Evolutionary conservation across 2,113 vertebrate genomes (phyloP).

Genomic region (Otis tarda): DNA sequence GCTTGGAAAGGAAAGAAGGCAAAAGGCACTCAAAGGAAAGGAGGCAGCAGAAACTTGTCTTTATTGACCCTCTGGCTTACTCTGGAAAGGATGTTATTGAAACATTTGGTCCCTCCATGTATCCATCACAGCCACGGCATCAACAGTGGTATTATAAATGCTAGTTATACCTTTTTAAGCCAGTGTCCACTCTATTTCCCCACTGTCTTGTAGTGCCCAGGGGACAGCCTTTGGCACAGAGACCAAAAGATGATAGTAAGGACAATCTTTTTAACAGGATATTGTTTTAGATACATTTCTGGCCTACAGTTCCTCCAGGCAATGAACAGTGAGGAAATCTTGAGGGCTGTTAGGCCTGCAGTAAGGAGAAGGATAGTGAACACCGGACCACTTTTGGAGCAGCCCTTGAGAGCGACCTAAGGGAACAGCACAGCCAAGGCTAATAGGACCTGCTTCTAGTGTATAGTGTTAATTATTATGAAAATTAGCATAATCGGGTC

Average conservation of each 20-base stretch:
- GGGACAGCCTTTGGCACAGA: not conserved
- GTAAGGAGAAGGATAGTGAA: not conserved
- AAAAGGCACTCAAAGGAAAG: not conserved
- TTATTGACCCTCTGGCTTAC: not conserved
- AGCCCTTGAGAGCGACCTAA: not conserved
- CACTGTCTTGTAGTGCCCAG: fast-evolving
- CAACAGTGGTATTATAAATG: not conserved
- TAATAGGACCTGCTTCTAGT: not conserved
- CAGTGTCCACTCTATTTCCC: not conserved
- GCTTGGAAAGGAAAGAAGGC: not conserved
- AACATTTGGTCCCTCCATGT: not conserved
- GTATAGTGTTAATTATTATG: not conserved
- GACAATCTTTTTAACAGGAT: not conserved
- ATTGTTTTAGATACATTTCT: not conserved
- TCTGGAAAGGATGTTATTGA: not conserved
- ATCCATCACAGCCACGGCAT: not conserved
- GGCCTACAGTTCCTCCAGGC: not conserved
- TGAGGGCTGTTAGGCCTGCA: fast-evolving
- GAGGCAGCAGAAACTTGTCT: not conserved
- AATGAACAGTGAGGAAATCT: not conserved
- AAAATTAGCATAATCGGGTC: not conserved
- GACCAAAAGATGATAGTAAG: not conserved
- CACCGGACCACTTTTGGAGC: not conserved
- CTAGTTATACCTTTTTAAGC: not conserved
- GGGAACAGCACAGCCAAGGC: not conserved